Evolutionary conservation across 2,888 invertebrate genomes (phyloP).

Genomic region (Oasisia sp.): DNA sequence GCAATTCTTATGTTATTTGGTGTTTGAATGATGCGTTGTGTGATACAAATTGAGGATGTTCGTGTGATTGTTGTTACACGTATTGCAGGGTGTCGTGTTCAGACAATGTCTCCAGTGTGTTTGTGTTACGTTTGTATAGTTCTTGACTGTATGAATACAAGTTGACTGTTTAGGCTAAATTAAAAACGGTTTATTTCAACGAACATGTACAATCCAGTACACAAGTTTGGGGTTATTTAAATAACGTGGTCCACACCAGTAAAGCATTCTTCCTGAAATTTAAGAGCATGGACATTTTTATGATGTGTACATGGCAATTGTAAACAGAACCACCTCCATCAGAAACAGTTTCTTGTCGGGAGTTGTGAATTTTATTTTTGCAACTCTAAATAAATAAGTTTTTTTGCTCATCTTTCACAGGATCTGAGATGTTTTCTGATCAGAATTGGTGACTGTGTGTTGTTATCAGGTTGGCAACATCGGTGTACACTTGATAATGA

Average conservation of each 20-base stretch:
- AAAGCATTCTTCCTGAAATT: too few species aligned
- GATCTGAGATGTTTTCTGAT: background rate
- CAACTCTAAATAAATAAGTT: background rate
- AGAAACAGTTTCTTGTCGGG: background rate
- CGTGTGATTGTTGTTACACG: background rate
- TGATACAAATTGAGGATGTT: background rate
- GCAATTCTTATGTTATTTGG: background rate
- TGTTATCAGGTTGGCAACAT: background rate
- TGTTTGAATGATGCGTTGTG: background rate
- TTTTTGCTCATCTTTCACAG: background rate
- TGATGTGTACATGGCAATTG: background rate
- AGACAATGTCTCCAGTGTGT: background rate
- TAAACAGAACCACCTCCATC: background rate
- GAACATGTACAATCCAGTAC: background rate
- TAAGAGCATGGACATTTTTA: too few species aligned
- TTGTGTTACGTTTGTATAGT: background rate
- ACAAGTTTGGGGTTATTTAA: background rate
- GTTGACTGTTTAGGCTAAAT: background rate
- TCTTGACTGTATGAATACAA: background rate
- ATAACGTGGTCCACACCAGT: background rate
- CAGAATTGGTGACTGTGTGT: background rate
- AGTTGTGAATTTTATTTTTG: background rate
- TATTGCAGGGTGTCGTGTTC: background rate
- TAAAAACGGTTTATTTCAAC: background rate
- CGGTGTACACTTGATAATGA: too few species aligned